Evolutionary conservation across 2,888 invertebrate species (phyloP), one percentile per base, ranked within the genome.

Genomic region (Torymus aiolomorphi): DNA sequence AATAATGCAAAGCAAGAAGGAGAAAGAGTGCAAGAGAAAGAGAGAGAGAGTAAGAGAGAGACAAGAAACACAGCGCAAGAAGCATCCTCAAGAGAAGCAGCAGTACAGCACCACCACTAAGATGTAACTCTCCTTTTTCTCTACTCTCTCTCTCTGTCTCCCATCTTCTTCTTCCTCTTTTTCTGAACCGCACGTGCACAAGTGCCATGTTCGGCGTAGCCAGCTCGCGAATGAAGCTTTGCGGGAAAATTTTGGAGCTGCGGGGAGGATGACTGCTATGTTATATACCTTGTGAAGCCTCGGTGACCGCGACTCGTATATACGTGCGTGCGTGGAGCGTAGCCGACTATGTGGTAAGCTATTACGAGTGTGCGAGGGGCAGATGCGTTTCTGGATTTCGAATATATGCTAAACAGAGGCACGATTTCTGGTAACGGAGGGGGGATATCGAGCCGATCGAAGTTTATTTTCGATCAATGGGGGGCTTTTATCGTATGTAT

Each of bases 371-470:
- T 18, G 24, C n/a, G 56, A 8, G 24, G 5, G 2, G 49, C 18
- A 10, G 5, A 42, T 42, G 69, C 42, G 51, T 24, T 51, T 61
- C 62, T 76, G 16, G 61, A 75, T 52, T 18, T 18, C 31, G 49
- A n/a, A n/a, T 18, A 11, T 62, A 62, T 78, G 61, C 67, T 67
- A 62, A 78, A 61, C 42, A 42, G 20, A 67, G 20, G 61, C 69
- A 78, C 69, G 49, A 73, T 69, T 67, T 73, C 69, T 78, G 66
- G 57, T 65, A 42, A 56, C 56, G n/a, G 54, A n/a, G 14, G 49
- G 16, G 24, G 24, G 42, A 42, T 42, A 42, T 42, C 14, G n/a
- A 14, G 31, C n/a, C n/a, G n/a, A n/a, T 16, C 42, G 42, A 62
- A n/a, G 10, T 42, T 62, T 62, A 62, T 62, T 62, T 31, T 62